A percentile compares a stretch with the other conserved stretches of the same genome.
Evolutionary conservation across 2,113 vertebrate species (phyloP).

Genomic region (Anhinga rufa): DNA sequence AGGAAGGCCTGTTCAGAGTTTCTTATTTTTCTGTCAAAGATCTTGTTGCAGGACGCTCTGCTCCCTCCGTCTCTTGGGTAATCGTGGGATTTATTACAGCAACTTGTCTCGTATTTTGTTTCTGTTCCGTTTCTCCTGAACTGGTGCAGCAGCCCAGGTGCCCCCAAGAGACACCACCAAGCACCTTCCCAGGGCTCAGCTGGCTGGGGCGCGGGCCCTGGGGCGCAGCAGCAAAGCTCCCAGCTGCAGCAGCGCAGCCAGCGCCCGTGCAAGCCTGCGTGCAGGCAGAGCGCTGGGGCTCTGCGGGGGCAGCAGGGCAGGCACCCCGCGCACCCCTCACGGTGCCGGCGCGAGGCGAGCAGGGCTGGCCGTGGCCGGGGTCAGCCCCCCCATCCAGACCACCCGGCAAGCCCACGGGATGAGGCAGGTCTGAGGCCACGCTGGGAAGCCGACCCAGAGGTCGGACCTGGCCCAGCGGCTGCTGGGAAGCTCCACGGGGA

Average conservation of each 20-base stretch:
- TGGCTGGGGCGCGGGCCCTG: accelerated
- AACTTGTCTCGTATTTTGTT: not conserved
- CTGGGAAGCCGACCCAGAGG: not conserved
- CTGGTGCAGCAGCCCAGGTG: accelerated
- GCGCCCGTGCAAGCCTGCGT: accelerated
- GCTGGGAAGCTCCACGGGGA: not conserved
- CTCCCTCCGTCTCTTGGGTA: not conserved
- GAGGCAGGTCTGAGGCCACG: not conserved
- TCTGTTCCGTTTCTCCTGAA: not conserved
- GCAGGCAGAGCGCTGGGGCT: accelerated
- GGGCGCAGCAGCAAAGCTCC: too few relatives aligned
- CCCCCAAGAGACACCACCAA: not conserved
- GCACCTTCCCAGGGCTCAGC: not conserved
- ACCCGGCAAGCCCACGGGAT: accelerated
- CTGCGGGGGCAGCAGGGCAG: not conserved
- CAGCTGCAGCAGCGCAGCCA: not conserved
- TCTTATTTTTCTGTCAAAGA: not conserved
- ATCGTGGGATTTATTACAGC: not conserved
- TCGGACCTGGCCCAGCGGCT: not conserved
- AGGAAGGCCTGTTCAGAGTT: not conserved
- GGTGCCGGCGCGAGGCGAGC: accelerated
- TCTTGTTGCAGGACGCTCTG: not conserved
- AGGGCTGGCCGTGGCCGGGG: not conserved
- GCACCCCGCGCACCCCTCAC: accelerated
- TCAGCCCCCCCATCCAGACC: not conserved